phyloP scores from a whole-genome alignment of 2,888 invertebrate species.

The Ophraella communa region DNA sequence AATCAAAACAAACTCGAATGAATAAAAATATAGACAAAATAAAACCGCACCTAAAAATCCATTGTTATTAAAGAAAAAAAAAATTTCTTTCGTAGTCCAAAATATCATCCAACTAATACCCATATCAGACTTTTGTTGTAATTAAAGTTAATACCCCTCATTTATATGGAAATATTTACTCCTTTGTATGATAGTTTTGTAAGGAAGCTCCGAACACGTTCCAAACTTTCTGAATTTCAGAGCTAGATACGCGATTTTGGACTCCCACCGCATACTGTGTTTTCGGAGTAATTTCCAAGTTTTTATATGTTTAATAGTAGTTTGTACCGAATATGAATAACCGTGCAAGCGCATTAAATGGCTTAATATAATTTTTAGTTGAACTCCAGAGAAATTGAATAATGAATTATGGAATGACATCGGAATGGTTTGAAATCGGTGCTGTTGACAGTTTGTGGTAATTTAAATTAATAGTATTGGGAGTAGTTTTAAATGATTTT shows the following conservation, averaged over 20 bases:
- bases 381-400: neutral
- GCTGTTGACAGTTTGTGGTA: no score
- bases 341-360: neutral
- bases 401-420: neutral
- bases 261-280: slow-evolving; percentile 12
- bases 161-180: slow-evolving; percentile 22
- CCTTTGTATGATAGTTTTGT: slow-evolving; percentile 11
- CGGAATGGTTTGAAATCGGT: no score
- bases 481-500: no score
- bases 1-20: no score
- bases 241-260: slow-evolving; percentile 18
- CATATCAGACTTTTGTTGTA: neutral
- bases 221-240: slow-evolving; percentile 21
- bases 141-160: slow-evolving; percentile 8
- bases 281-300: slow-evolving; percentile 45
- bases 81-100: neutral
- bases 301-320: slow-evolving; percentile 48
- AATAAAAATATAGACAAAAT: no score
- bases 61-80: no score
- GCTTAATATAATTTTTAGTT: neutral
- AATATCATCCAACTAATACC: neutral
- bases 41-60: no score
- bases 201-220: slow-evolving; percentile 9
- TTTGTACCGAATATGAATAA: slow-evolving; percentile 38
- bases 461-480: no score